Evolutionary conservation across 2,888 invertebrate genomes (phyloP).

Genomic region (Callyntrura sp.): DNA sequence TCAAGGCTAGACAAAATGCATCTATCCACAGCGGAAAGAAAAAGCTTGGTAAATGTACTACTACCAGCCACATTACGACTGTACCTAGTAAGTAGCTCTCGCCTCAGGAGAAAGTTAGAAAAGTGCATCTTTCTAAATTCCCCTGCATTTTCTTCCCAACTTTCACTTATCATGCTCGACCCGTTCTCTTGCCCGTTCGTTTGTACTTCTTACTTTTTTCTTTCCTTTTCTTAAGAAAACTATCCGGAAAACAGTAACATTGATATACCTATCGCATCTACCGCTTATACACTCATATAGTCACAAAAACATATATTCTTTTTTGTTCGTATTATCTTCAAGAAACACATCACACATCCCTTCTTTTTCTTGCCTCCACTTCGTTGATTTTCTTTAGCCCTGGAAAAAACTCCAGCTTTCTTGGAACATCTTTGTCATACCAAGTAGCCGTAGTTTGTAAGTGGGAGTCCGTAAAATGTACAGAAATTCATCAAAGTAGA

Average conservation of each 20-base stretch:
- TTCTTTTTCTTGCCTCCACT: slow-evolving; percentile 25
- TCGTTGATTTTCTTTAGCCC: slow-evolving; percentile 54
- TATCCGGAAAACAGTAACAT: slow-evolving; percentile 24
- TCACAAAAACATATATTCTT: slow-evolving; percentile 36
- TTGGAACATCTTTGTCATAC: slow-evolving; percentile 74
- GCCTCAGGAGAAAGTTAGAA: slow-evolving; percentile 77
- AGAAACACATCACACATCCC: slow-evolving; percentile 61
- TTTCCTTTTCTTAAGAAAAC: slow-evolving; percentile 63
- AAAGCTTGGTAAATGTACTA: slow-evolving; percentile 34
- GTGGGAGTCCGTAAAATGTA: slow-evolving; percentile 44
- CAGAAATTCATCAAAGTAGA: slow-evolving; percentile 75
- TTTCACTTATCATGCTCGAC: slow-evolving; percentile 78
- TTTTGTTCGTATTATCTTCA: slow-evolving; percentile 63
- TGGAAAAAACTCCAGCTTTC: slow-evolving; percentile 66
- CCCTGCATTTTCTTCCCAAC: slow-evolving; percentile 69
- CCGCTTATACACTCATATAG: background rate
- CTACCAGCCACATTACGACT: background rate
- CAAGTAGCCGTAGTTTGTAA: slow-evolving; percentile 63
- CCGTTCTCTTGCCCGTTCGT: slow-evolving; percentile 66
- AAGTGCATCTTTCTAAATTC: slow-evolving; percentile 60
- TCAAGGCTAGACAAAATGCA: slow-evolving; percentile 69
- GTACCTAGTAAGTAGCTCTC: slow-evolving; percentile 14
- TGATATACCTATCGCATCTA: background rate
- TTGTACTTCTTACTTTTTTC: slow-evolving; percentile 55
- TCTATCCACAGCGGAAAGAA: slow-evolving; percentile 49